Evolutionary conservation across 2,888 invertebrate species (phyloP), one percentile per base, ranked within the genome.

Genomic region (Theretra japonica): DNA sequence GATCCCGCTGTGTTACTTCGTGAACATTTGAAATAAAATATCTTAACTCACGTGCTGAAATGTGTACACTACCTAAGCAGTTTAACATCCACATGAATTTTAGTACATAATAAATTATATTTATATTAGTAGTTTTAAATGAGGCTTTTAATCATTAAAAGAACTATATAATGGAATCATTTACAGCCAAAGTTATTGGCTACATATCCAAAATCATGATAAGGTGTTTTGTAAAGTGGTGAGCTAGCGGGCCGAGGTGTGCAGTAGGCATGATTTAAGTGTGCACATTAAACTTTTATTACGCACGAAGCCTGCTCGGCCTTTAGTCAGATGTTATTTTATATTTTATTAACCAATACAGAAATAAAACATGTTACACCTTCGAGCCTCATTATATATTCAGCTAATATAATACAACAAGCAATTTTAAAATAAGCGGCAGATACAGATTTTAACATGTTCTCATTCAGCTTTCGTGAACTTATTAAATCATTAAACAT

Each of bases 211-310:
- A 71, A 56, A 70, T 41, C 70, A 50, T 21, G 50, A 60, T 50
- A 65, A 70, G 53, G 30, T 70, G 70, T 65, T 70, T 69, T 65
- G 70, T 71, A 71, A 74, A 72, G 72, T 73, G 74, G 73, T 65
- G 71, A 68, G 70, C 77, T 77, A 77, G 79, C 53, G 75, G 79
- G 78, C 75, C 76, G 79, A 79, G 77, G 78, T 77, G 76, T 73
- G 74, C 73, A 77, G 68, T 72, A 68, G 69, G 75, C 77, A 79
- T 83, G 84, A 86, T 86, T 83, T 85, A 86, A 78, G 79, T 74
- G 77, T 70, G 75, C 79, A 79, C 78, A 82, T 86, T 85, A 82
- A 85, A 85, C 30, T 82, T 86, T 85, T 83, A 85, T 78, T 76
- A 68, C 74, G 73, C 72, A 69, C 74, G 58, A 70, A 72, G 69